Percentiles rank a stretch among this genome's conserved stretches.
Evolutionary conservation across 1,140 invertebrate genomes (phyloP).

Genomic region (Neuroterus valhalla): DNA sequence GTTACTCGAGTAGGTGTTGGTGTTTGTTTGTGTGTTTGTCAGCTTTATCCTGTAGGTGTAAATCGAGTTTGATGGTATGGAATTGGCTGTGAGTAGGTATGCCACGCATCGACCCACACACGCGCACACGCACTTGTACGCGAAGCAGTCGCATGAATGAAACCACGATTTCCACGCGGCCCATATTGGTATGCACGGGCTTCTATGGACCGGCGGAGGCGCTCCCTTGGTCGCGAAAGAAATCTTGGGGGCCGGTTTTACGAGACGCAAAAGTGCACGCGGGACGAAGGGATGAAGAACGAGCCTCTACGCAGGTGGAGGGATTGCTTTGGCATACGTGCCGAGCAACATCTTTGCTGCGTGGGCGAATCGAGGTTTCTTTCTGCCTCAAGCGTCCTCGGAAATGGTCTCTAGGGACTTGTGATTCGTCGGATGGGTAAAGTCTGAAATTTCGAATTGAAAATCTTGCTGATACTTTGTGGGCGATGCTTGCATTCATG

Average conservation of each 20-base stretch:
- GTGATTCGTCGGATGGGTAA: background rate
- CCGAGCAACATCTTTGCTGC: conserved; percentile 1
- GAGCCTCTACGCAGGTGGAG: conserved; percentile 34
- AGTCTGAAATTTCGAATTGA: background rate
- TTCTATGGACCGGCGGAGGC: conserved; percentile 49
- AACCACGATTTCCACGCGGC: conserved; percentile 65
- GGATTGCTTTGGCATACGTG: conserved; percentile 21
- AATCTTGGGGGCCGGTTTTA: conserved; percentile 49
- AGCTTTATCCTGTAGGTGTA: conserved; percentile 29
- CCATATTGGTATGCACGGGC: conserved; percentile 57
- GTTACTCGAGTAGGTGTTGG: conserved; percentile 48
- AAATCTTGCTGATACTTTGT: background rate
- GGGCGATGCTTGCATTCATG: too few species aligned
- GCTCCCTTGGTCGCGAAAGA: conserved; percentile 48
- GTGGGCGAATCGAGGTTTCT: conserved; percentile 27
- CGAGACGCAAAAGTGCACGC: conserved; percentile 40
- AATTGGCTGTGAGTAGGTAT: conserved; percentile 37
- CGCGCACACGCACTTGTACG: conserved; percentile 49
- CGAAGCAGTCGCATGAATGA: conserved; percentile 66
- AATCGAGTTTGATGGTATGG: conserved; percentile 32
- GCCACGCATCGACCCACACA: conserved; percentile 31
- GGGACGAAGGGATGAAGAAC: conserved; percentile 10
- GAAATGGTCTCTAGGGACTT: background rate
- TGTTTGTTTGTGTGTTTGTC: conserved; percentile 20
- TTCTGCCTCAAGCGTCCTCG: conserved; percentile 8